These are phyloP conservation scores for Orbicella faveolata DNA, from an alignment of 64 coral and sea anemone species.

Conservation along the genomic window DNA sequence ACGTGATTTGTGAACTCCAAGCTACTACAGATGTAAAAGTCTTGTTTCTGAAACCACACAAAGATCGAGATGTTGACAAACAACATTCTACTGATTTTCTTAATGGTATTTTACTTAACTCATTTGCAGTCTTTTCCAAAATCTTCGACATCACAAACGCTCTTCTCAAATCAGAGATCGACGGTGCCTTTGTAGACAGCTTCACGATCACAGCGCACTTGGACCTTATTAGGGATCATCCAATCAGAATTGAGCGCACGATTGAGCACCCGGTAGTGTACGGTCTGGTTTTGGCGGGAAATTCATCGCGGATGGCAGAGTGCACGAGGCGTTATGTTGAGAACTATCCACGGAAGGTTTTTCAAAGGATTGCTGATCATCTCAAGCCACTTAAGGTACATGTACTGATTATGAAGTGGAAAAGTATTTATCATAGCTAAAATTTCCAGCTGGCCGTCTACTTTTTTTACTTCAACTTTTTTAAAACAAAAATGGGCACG, in stretches of 20 bases:
- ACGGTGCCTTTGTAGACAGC: constrained; percentile 64
- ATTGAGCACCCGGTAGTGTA: constrained; percentile 66
- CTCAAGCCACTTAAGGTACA: constrained; percentile 64
- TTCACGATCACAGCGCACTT: constrained; percentile 61
- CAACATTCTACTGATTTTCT: background rate
- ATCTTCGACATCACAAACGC: constrained; percentile 36
- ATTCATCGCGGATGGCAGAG: constrained; percentile 54
- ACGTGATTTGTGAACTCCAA: too few relatives aligned
- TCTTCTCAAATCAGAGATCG: constrained; percentile 57
- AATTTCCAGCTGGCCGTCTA: too few relatives aligned
- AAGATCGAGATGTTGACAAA: background rate
- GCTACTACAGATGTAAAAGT: too few relatives aligned
- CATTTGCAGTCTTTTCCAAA: constrained; percentile 56
- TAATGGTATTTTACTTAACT: background rate
- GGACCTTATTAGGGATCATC: constrained; percentile 41
- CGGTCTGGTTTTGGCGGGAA: constrained; percentile 56
- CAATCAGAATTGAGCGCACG: constrained; percentile 55
- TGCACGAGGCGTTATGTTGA: constrained; percentile 62
- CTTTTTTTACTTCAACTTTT: too few relatives aligned
- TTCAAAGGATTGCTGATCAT: constrained; percentile 52
- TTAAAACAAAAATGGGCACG: too few relatives aligned
- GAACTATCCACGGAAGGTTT: constrained; percentile 70
- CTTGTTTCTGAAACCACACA: too few relatives aligned
- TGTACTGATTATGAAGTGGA: background rate
- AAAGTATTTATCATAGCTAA: too few relatives aligned